phyloP scores from a whole-genome alignment of 2,113 vertebrate genomes.

The Pseudorhombus dupliciocellatus region DNA sequence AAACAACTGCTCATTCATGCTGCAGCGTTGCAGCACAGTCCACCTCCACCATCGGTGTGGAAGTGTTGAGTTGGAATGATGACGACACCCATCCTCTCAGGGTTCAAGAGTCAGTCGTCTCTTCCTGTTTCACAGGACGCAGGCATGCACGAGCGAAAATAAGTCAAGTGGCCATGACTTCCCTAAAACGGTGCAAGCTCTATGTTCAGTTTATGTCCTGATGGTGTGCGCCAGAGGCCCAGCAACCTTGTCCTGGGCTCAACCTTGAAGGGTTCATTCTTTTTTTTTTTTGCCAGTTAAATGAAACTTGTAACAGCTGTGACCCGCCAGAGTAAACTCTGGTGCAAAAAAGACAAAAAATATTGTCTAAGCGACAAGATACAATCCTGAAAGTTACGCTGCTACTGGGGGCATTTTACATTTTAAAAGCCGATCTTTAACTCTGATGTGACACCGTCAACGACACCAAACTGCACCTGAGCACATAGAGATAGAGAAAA shows the following conservation, averaged over 20 bases:
- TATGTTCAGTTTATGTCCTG: constrained; percentile 52
- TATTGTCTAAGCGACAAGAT: neutral
- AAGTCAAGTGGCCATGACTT: constrained; percentile 62
- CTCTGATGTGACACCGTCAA: neutral
- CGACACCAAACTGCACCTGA: constrained; percentile 2
- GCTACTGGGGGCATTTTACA: constrained; percentile 11
- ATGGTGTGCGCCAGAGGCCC: constrained; percentile 38
- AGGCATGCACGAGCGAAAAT: constrained; percentile 57
- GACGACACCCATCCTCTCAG: constrained; percentile 74
- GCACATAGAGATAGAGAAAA: neutral
- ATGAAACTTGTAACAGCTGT: constrained; percentile 24
- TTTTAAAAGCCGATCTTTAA: constrained; percentile 19
- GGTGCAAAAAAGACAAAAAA: constrained; percentile 14
- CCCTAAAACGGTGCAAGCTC: constrained; percentile 49
- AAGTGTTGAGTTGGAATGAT: constrained; percentile 54
- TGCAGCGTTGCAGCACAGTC: constrained; percentile 1
- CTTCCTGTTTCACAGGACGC: constrained; percentile 80
- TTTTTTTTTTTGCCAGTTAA: constrained; percentile 15
- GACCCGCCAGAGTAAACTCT: constrained; percentile 31
- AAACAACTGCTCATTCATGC: constrained; percentile 40
- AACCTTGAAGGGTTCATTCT: constrained; percentile 47
- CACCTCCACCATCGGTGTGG: constrained; percentile 34
- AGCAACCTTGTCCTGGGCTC: constrained; percentile 61
- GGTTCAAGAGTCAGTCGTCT: constrained; percentile 74
- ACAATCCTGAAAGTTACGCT: constrained; percentile 7